Percentiles rank a stretch among this genome's conserved stretches.
phyloP scores from a whole-genome alignment of 2,797 vertebrate species.

The Emys orbicularis region DNA sequence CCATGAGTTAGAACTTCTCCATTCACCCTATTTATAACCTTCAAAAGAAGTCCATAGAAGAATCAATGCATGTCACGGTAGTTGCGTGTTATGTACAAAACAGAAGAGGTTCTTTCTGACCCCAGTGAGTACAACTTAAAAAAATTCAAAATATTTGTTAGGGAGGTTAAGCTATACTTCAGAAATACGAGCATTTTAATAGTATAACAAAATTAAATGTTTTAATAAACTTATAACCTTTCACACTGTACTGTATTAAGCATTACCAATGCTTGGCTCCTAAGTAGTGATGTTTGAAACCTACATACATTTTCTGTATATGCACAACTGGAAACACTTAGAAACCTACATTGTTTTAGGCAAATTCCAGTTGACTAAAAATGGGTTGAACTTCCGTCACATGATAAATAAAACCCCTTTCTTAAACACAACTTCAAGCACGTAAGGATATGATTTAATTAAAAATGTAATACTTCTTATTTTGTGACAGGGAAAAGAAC shows the following conservation, averaged over 20 bases:
- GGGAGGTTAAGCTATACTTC: neutral
- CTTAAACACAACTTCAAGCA: neutral
- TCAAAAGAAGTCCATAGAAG: neutral
- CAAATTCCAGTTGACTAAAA: neutral
- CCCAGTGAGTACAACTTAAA: neutral
- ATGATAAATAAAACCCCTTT: neutral
- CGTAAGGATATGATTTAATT: neutral
- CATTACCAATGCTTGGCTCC: neutral
- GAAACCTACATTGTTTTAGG: neutral
- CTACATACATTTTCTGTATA: accelerated
- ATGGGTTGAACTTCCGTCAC: neutral
- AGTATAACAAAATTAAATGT: accelerated
- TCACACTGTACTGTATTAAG: accelerated
- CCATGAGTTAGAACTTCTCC: neutral
- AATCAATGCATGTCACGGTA: neutral
- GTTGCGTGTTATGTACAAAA: neutral
- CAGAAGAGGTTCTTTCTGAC: neutral
- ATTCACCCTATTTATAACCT: neutral
- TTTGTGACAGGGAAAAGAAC: conserved; percentile 45
- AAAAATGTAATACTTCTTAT: conserved; percentile 67
- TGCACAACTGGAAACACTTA: neutral
- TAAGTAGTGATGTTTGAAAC: neutral
- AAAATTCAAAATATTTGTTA: neutral
- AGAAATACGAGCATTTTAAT: neutral
- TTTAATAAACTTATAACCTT: accelerated